Evolutionary conservation across 2,797 vertebrate species (phyloP).

Genomic region (Muscicapa comitata): DNA sequence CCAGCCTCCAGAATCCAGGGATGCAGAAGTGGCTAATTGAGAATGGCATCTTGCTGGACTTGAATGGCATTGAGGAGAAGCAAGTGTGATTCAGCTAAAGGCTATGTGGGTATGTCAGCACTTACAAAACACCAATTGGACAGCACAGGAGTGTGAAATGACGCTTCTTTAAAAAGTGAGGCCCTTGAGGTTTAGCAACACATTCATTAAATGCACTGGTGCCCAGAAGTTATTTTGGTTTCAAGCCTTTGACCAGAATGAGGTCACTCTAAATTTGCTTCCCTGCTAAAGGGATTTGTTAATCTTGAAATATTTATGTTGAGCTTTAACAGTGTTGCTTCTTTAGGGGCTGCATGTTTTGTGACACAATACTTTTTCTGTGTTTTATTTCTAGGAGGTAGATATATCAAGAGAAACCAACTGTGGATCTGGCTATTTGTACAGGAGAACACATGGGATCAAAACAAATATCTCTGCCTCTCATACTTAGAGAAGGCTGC

Average conservation of each 20-base stretch:
- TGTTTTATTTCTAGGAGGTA: neutral
- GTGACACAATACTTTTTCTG: neutral
- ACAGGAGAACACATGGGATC: neutral
- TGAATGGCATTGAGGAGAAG: constrained; percentile 13
- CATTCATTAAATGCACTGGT: neutral
- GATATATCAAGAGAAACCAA: neutral
- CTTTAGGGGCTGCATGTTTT: neutral
- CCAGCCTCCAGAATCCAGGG: neutral
- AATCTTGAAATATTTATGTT: neutral
- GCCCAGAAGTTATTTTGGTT: neutral
- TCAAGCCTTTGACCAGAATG: neutral
- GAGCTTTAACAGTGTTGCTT: neutral
- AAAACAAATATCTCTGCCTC: neutral
- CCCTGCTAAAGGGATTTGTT: neutral
- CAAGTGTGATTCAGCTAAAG: constrained; percentile 13
- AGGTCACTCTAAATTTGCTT: neutral
- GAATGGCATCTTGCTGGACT: neutral
- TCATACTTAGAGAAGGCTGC: neutral
- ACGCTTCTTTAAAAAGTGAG: neutral
- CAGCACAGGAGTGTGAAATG: neutral
- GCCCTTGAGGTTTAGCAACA: neutral
- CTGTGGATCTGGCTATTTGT: neutral
- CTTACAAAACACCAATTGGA: neutral
- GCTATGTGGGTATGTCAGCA: neutral
- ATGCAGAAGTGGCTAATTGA: neutral